phyloP scores from a whole-genome alignment of 92 coral and sea anemone species.

The Palythoa grandiflora region DNA sequence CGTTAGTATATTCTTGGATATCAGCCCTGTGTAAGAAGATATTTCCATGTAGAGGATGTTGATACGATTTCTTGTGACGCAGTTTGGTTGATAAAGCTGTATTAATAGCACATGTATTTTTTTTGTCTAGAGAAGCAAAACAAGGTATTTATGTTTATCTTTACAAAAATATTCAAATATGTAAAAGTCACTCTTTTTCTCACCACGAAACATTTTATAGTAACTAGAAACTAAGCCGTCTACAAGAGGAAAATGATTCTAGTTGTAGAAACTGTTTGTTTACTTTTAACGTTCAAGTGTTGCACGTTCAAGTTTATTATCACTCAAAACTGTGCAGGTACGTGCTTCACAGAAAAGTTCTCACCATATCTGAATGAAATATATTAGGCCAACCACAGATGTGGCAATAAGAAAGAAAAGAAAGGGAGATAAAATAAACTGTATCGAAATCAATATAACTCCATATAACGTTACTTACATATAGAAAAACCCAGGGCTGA shows the following conservation, averaged over 20 bases:
- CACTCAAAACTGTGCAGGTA: not conserved
- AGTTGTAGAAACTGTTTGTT: not conserved
- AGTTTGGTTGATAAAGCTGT: not conserved
- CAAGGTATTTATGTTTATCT: not conserved
- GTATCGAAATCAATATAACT: not conserved
- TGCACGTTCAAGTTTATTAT: not conserved
- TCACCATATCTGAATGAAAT: not conserved
- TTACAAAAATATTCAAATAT: not conserved
- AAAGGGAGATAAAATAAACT: not conserved
- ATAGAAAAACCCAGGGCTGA: not conserved
- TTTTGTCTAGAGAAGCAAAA: not conserved
- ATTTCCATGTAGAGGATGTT: not conserved
- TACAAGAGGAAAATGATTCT: not conserved
- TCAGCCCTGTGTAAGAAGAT: not conserved
- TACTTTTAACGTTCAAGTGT: not conserved
- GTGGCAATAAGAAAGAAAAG: not conserved
- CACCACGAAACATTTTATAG: not conserved
- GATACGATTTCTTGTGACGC: not conserved
- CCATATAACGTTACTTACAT: too few relatives aligned
- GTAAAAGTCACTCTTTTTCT: not conserved
- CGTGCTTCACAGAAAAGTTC: not conserved
- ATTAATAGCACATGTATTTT: conserved; percentile 8
- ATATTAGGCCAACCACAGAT: not conserved
- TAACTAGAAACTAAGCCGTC: not conserved
- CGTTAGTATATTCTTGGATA: not conserved